phyloP scores from a whole-genome alignment of 2,888 invertebrate genomes.

The Apotomis betuletana region DNA sequence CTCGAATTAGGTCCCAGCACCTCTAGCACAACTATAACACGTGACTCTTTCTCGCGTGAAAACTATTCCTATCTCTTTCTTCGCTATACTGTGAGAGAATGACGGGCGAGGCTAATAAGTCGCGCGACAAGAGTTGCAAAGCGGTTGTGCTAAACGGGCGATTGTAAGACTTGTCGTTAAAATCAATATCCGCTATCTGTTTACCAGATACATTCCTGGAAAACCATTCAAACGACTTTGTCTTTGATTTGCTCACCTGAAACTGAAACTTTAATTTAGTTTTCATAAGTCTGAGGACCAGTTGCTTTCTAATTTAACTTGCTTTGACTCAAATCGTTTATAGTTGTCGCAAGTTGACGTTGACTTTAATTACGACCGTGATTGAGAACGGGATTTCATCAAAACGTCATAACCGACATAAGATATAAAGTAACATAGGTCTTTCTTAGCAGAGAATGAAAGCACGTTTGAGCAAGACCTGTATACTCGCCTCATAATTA shows the following conservation, averaged over 20 bases:
- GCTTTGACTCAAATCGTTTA: constrained; percentile 15
- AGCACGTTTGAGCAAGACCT: neutral
- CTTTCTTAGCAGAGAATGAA: neutral
- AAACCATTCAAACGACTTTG: neutral
- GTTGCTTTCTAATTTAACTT: constrained; percentile 24
- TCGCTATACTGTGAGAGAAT: too few species aligned
- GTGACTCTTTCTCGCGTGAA: too few species aligned
- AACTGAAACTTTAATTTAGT: constrained; percentile 8
- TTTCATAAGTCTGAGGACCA: neutral
- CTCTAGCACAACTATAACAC: too few species aligned
- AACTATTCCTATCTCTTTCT: too few species aligned
- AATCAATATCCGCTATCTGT: too few species aligned
- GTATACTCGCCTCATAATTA: neutral
- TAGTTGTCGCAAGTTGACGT: constrained; percentile 3
- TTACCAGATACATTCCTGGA: too few species aligned
- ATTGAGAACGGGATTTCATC: neutral
- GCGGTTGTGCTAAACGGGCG: too few species aligned
- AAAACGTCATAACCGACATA: neutral
- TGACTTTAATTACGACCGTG: constrained; percentile 14
- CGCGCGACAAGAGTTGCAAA: too few species aligned
- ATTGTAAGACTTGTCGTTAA: too few species aligned
- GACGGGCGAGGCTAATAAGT: too few species aligned
- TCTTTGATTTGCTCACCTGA: neutral
- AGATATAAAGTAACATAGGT: neutral
- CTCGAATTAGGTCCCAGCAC: too few species aligned